Conservation (phyloP, 2,888 invertebrate species). For the Eupithecia exiguata region DNA sequence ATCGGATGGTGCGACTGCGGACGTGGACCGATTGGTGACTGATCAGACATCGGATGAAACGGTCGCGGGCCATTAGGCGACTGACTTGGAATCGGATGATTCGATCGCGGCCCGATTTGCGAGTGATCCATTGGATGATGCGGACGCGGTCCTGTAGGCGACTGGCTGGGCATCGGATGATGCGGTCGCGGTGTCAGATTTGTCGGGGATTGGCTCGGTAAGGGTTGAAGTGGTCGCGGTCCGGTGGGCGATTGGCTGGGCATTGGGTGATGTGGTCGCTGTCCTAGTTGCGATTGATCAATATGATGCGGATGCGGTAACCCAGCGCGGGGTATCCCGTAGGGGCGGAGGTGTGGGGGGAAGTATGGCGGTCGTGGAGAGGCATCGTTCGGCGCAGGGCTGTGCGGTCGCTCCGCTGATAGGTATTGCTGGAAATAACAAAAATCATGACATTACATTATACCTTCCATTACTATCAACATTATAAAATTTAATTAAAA, state of each 20-base stretch:
- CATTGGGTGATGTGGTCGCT: slow-evolving; percentile 24
- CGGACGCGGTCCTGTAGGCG: slow-evolving; percentile 10
- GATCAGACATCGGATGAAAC: slow-evolving; percentile 10
- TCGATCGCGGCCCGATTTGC: slow-evolving; percentile 9
- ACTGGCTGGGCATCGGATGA: slow-evolving; percentile 6
- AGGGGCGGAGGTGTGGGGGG: slow-evolving; percentile 51
- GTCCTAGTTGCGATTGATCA: slow-evolving; percentile 6
- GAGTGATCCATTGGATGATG: slow-evolving; percentile 1
- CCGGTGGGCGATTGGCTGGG: slow-evolving; percentile 35
- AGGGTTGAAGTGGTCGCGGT: neutral
- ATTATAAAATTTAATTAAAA: too few species aligned
- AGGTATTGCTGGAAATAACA: slow-evolving; percentile 28
- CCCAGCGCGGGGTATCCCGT: slow-evolving; percentile 45
- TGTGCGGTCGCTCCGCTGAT: slow-evolving; percentile 40
- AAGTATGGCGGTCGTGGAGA: slow-evolving; percentile 58
- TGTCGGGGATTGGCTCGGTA: slow-evolving; percentile 5
- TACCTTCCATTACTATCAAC: neutral
- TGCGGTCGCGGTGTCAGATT: slow-evolving; percentile 11
- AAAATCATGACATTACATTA: neutral
- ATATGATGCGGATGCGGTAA: slow-evolving; percentile 5
- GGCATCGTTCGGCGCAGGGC: slow-evolving; percentile 47
- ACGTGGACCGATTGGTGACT: slow-evolving; percentile 13
- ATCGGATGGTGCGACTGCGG: slow-evolving; percentile 12
- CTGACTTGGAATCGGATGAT: slow-evolving; percentile 1
- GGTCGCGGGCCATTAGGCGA: slow-evolving; percentile 7